Conservation (phyloP, 2,797 vertebrate species). For the Takifugu rubripes region DNA sequence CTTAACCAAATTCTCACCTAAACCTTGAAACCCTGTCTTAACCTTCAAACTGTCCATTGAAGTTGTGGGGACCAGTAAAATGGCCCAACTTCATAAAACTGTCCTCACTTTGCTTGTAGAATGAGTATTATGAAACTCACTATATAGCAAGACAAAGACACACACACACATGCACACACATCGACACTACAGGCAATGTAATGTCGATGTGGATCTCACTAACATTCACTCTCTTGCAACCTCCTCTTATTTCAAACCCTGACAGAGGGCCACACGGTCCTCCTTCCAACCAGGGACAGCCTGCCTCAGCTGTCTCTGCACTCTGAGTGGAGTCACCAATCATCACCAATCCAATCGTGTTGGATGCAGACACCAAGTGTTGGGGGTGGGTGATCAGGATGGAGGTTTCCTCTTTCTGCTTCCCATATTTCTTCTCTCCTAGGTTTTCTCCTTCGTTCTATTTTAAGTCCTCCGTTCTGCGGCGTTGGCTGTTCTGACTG, state of each 20-base stretch:
- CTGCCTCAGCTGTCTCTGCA: constrained; percentile 83
- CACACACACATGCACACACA: constrained; percentile 3
- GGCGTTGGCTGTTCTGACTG: constrained; percentile 78
- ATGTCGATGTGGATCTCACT: constrained; percentile 10
- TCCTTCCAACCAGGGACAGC: constrained; percentile 66
- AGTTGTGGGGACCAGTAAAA: too few relatives aligned
- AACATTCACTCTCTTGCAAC: constrained; percentile 11
- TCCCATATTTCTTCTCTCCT: constrained; percentile 9
- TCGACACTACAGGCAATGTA: constrained; percentile 23
- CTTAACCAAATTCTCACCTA: too few relatives aligned
- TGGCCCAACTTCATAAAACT: too few relatives aligned
- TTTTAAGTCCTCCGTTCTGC: constrained; percentile 84
- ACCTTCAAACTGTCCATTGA: too few relatives aligned
- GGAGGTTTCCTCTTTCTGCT: constrained; percentile 65
- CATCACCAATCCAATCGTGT: constrained; percentile 69
- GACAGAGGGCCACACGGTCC: constrained; percentile 60
- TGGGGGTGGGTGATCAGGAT: constrained; percentile 53
- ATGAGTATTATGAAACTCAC: too few relatives aligned
- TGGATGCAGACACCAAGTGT: constrained; percentile 38
- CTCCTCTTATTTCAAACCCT: constrained; percentile 28
- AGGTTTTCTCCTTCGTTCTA: constrained; percentile 62
- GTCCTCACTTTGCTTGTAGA: too few relatives aligned
- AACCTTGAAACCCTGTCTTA: too few relatives aligned
- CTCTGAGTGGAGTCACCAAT: constrained; percentile 78
- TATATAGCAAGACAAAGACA: too few relatives aligned